A percentile compares a stretch with the other conserved stretches of the same genome.
phyloP scores from a whole-genome alignment of 1,140 invertebrate species.

The Stegodyphus dumicola region DNA sequence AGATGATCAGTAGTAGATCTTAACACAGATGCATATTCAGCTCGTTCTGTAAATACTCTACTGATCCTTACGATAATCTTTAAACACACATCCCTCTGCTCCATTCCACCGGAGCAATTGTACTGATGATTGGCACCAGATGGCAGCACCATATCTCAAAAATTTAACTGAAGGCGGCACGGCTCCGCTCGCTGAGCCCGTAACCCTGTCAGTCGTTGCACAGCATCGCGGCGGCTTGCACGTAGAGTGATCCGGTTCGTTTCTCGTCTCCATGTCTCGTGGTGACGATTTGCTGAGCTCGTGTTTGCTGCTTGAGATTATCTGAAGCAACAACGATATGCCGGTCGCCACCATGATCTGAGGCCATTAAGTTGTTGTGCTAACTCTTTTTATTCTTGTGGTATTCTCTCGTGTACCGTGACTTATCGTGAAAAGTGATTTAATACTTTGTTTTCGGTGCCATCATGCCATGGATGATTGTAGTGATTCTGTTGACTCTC shows the following conservation, averaged over 20 bases:
- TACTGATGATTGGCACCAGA: not conserved
- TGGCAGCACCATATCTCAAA: conserved; percentile 18
- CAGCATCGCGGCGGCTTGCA: not conserved
- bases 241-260: not conserved
- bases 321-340: not conserved
- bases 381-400: not conserved
- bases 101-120: not conserved
- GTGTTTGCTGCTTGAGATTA: not conserved
- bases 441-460: not conserved
- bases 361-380: not conserved
- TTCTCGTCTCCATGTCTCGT: not conserved
- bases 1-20: no score
- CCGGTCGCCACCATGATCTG: not conserved
- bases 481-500: conserved; percentile 71
- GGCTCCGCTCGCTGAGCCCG: not conserved
- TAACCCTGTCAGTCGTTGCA: conserved; percentile 24
- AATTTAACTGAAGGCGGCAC: not conserved
- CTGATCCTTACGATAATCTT: no score
- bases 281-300: not conserved
- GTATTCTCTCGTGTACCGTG: not conserved
- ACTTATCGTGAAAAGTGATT: no score
- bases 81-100: no score
- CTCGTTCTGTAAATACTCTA: no score
- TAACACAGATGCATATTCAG: no score
- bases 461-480: conserved; percentile 71